A percentile compares a stretch with the other conserved stretches of the same genome.
phyloP scores from a whole-genome alignment of 92 coral and sea anemone genomes.

The Metridium senile region DNA sequence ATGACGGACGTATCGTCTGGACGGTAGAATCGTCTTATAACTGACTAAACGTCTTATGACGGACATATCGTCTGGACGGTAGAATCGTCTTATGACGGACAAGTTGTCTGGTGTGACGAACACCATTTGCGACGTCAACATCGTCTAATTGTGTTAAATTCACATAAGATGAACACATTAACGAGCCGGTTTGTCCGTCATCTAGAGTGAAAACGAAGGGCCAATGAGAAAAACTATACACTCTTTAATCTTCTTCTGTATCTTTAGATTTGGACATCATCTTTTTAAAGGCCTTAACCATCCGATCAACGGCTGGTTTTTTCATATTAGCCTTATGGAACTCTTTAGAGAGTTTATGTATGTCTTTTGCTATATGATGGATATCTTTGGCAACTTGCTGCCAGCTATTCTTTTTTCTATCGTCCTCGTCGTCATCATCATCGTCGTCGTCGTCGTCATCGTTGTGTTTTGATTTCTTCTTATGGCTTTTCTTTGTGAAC shows the following conservation, averaged over 20 bases:
- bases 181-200: no score
- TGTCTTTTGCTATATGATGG: constrained; percentile 29
- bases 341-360: constrained; percentile 27
- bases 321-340: constrained; percentile 13
- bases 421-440: constrained; percentile 25
- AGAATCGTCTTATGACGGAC: no score
- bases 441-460: constrained; percentile 28
- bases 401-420: constrained; percentile 1
- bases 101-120: no score
- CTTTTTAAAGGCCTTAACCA: constrained; percentile 32
- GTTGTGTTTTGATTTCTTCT: constrained; percentile 9
- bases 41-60: no score
- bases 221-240: no score
- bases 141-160: no score
- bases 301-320: constrained; percentile 38
- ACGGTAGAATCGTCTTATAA: no score
- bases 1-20: no score
- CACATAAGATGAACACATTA: no score
- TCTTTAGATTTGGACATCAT: constrained; percentile 24
- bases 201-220: no score
- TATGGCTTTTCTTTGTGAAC: background rate
- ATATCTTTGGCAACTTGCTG: constrained; percentile 36
- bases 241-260: constrained; percentile 14
- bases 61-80: no score
- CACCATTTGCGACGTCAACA: no score